These are phyloP conservation scores for Acipenser oxyrinchus DNA, from an alignment of 2,797 vertebrate genomes.

Conservation along the genomic window DNA sequence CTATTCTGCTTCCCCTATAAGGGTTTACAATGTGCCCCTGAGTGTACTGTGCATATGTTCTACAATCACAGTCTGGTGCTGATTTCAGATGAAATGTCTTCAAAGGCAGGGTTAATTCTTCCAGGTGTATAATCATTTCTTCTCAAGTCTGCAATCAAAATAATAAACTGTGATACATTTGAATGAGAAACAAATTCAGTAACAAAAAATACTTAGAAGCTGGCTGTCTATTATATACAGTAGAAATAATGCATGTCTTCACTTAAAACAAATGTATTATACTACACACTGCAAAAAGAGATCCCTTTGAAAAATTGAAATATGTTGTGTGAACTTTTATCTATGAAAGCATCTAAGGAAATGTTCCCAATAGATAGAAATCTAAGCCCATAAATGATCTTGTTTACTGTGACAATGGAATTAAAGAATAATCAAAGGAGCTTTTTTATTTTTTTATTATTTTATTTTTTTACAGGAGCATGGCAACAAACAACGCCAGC, in stretches of 20 bases:
- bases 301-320: conserved; percentile 69
- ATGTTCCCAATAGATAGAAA: conserved; percentile 52
- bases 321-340: conserved; percentile 56
- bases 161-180: background rate
- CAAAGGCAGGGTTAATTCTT: conserved; percentile 35
- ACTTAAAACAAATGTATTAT: too few relatives aligned
- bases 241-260: too few relatives aligned
- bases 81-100: conserved; percentile 35
- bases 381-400: conserved; percentile 31
- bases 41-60: conserved; percentile 21
- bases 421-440: conserved; percentile 78
- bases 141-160: conserved; percentile 75
- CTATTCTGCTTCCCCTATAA: too few relatives aligned
- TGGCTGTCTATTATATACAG: too few relatives aligned
- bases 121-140: conserved; percentile 49
- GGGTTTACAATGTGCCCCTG: too few relatives aligned
- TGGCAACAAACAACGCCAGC: conserved; percentile 59
- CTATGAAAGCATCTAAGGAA: conserved; percentile 42
- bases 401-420: conserved; percentile 67
- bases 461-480: conserved; percentile 32
- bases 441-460: conserved; percentile 7
- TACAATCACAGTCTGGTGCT: conserved; percentile 45
- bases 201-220: too few relatives aligned
- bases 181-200: too few relatives aligned
- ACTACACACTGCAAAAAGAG: conserved; percentile 35